A percentile compares a stretch with the other conserved stretches of the same genome.
Conservation (phyloP, 2,113 vertebrate species). For the Mirza zaza region DNA sequence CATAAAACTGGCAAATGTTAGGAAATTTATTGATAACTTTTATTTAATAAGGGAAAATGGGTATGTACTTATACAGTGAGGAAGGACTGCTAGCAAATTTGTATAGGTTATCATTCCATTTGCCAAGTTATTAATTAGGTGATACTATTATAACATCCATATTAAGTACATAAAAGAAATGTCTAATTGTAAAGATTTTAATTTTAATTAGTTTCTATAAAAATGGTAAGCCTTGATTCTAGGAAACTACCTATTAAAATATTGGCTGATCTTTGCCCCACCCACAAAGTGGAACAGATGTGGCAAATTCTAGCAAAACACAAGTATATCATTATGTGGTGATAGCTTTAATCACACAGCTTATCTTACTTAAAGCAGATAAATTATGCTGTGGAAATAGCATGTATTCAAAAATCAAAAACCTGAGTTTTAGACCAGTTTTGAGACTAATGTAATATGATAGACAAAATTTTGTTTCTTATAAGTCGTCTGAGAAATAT, state of each 20-base stretch:
- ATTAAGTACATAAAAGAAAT: conserved; percentile 25
- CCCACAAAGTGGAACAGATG: background rate
- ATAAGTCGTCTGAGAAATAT: background rate
- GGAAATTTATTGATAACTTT: conserved; percentile 36
- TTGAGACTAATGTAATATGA: background rate
- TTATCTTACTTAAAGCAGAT: background rate
- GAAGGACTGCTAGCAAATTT: background rate
- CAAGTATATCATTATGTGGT: background rate
- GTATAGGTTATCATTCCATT: background rate
- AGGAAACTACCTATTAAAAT: conserved; percentile 23
- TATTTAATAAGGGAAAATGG: conserved; percentile 1
- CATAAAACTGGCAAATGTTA: background rate
- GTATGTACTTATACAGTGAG: background rate
- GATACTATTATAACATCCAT: background rate
- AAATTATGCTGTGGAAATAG: background rate
- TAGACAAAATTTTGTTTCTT: background rate
- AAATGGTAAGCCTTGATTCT: conserved; percentile 10
- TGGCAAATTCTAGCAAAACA: conserved; percentile 20
- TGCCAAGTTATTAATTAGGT: conserved; percentile 24
- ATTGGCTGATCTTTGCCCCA: background rate
- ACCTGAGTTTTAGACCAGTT: background rate
- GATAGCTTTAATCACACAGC: background rate
- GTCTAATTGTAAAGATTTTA: conserved; percentile 10
- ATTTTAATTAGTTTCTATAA: conserved; percentile 24
- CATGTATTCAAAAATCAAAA: conserved; percentile 24